phyloP scores from a whole-genome alignment of 2,113 vertebrate species.

The Cyanocitta stelleri region DNA sequence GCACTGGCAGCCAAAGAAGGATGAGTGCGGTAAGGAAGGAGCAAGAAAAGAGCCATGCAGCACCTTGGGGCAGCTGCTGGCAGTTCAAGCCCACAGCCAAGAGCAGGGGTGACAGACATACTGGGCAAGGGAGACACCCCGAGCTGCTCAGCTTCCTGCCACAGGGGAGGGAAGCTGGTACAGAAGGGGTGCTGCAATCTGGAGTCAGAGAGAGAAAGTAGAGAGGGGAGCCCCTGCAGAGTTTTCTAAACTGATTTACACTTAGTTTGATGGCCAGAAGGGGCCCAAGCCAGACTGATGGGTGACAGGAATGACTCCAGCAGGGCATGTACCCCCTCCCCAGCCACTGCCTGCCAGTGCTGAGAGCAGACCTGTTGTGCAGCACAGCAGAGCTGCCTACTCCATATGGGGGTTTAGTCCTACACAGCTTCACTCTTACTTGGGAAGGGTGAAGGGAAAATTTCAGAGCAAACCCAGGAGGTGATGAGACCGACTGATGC shows the following conservation, averaged over 20 bases:
- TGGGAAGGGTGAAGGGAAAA: not conserved
- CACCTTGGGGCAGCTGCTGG: fast-evolving
- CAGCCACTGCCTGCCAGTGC: not conserved
- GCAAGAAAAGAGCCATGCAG: not conserved
- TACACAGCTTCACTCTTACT: not conserved
- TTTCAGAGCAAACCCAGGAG: not conserved
- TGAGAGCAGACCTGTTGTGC: not conserved
- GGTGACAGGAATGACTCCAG: not conserved
- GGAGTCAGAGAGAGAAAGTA: slow-evolving; percentile 23
- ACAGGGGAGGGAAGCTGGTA: not conserved
- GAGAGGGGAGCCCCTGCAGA: not conserved
- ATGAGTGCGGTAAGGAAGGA: not conserved
- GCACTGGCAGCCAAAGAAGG: not conserved
- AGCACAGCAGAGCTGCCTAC: not conserved
- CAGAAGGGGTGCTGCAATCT: not conserved
- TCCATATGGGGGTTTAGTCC: not conserved
- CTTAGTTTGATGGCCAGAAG: slow-evolving; percentile 1
- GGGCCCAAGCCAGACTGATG: not conserved
- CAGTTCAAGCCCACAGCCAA: not conserved
- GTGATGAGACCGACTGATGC: not conserved
- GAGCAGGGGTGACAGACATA: not conserved
- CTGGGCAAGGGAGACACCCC: not conserved
- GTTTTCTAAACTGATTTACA: slow-evolving; percentile 15
- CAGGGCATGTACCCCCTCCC: not conserved
- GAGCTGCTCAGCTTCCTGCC: not conserved